Conservation (phyloP, 2,797 vertebrate genomes). For the Paratrypauchen microcephalus region DNA sequence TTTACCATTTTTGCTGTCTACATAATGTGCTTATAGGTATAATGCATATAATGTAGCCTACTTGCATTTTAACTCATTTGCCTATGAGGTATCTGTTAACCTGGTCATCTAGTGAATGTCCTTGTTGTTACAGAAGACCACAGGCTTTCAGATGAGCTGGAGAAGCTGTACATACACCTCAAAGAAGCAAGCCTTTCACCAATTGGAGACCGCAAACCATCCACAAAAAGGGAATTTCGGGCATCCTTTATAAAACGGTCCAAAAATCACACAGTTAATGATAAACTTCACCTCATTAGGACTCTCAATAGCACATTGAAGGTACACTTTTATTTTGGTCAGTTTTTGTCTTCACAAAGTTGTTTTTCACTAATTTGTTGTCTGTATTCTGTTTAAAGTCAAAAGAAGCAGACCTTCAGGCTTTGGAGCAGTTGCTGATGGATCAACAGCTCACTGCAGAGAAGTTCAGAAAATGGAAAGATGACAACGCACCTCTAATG, state of each 20-base stretch:
- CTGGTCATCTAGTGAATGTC: background rate
- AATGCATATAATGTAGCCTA: no score
- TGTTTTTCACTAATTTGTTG: constrained; percentile 6
- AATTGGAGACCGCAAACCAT: constrained; percentile 90
- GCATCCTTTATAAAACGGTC: constrained; percentile 94
- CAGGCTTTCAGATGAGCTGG: constrained; percentile 88
- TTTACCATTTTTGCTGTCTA: background rate
- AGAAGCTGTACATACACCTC: constrained; percentile 90
- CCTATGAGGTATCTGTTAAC: background rate
- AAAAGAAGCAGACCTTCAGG: constrained; percentile 90
- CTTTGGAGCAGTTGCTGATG: constrained; percentile 87
- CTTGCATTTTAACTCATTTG: background rate
- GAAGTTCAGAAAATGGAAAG: constrained; percentile 91
- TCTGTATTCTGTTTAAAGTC: constrained; percentile 72
- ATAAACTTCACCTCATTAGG: constrained; percentile 91
- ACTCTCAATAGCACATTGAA: constrained; percentile 95
- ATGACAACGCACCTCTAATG: constrained; percentile 83
- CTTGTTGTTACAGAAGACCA: constrained; percentile 37
- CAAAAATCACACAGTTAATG: constrained; percentile 91
- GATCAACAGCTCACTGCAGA: constrained; percentile 81
- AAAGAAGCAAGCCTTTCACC: constrained; percentile 94
- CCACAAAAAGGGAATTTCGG: constrained; percentile 91
- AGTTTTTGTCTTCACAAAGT: background rate
- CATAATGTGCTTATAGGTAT: background rate
- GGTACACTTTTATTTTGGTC: constrained; percentile 69